Base-by-base conservation (phyloP, 2,113 vertebrate genomes). In the Gobius niger region DNA sequence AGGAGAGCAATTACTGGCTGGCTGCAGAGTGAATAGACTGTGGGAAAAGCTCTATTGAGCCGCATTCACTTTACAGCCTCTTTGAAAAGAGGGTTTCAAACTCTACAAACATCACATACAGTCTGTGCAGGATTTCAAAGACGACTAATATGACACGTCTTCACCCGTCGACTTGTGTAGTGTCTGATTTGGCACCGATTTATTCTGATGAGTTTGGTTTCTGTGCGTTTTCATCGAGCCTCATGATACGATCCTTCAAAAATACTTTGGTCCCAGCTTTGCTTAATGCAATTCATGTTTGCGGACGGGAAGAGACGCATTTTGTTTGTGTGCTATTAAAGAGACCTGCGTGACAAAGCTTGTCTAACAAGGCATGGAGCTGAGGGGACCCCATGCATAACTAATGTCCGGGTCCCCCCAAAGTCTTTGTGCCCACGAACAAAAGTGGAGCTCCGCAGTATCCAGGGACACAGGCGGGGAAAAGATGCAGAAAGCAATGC, bases 351-450 rank as follows among this genome's bases (percentile, higher is more conserved):
- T 82, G 78, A 92, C 89, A 89, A 91, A 91, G 88, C 71, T 71
- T 40, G 70, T 84, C 86, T 88, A 90, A 89, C 82, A 77, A 88
- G 81, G 78, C 82, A 67, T 82, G 82, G 86, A 87, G 82, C 72
- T 63, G 71, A 87, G 70, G 72, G 59, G 80, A 75, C 76, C 65
- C 82, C 84, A 85, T 91, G 91, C 88, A 91, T 91, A 86, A 65
- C 82, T 87, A 91, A 92, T 89, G 70, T 52, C 60, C 78, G 63
- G 53, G 57, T 64, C 14, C 72, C 84, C 68, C 72, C 53, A 81
- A 88, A 73, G 79, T 71, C 68, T 86, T 88, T 90, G 85, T 87
- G 67, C 69, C 77, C 50, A 8, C 0, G 81, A 77, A 86, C 80
- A 88, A 89, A 89, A 80, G 73, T 50, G 53, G 54, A 54, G 66